phyloP scores from a whole-genome alignment of 2,888 invertebrate species.

The Cepaea hortensis region DNA sequence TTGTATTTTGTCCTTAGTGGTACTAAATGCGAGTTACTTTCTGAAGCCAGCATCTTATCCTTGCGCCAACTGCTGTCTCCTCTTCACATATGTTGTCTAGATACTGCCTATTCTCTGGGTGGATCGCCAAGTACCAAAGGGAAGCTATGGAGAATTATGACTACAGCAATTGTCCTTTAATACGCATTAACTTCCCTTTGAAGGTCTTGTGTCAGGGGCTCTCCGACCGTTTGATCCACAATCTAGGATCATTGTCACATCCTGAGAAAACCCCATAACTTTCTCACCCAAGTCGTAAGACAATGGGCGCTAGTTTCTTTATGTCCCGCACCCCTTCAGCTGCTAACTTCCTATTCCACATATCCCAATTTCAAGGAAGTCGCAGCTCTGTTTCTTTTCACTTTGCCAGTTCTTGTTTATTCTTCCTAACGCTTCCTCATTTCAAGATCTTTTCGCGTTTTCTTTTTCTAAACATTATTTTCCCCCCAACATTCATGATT shows the following conservation, averaged over 20 bases:
- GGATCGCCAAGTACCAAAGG: neutral
- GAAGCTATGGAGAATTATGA: conserved; percentile 42
- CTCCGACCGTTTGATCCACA: conserved; percentile 33
- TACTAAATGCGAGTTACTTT: too few species aligned
- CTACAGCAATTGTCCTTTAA: conserved; percentile 46
- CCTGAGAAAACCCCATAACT: conserved; percentile 30
- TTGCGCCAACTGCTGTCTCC: neutral
- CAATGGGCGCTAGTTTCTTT: conserved; percentile 31
- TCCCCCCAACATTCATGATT: conserved; percentile 9
- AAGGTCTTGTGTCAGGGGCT: conserved; percentile 28
- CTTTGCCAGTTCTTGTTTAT: conserved; percentile 24
- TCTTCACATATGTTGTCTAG: neutral
- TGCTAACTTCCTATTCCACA: neutral
- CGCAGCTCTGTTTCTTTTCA: conserved; percentile 12
- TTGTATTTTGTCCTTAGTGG: too few species aligned
- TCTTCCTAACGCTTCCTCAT: conserved; percentile 24
- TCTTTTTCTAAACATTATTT: conserved; percentile 10
- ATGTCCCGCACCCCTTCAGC: conserved; percentile 17
- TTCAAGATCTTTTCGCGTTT: neutral
- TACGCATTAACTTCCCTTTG: conserved; percentile 49
- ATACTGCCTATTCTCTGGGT: neutral
- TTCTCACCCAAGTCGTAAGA: conserved; percentile 30
- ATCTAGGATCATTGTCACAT: conserved; percentile 33
- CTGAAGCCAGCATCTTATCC: too few species aligned
- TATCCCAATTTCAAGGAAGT: neutral